These are phyloP conservation scores for Choloepus didactylus DNA, from an alignment of 2,797 vertebrate species.

Conservation along the genomic window DNA sequence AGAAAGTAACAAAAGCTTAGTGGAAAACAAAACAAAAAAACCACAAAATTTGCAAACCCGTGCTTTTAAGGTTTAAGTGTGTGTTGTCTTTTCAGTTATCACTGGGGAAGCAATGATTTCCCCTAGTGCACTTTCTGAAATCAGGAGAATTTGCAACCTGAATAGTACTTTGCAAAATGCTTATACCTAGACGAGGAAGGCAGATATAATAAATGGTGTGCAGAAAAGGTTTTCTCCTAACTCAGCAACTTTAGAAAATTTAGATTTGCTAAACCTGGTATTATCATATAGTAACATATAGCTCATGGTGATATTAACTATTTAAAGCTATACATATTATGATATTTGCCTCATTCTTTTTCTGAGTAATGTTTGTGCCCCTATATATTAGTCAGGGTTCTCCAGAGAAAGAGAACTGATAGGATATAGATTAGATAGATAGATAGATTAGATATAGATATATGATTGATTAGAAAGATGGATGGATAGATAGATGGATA, in stretches of 20 bases:
- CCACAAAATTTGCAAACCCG: not conserved
- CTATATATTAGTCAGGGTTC: too few relatives aligned
- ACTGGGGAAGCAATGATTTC: slow-evolving; percentile 36
- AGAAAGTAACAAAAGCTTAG: slow-evolving; percentile 55
- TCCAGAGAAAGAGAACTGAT: too few relatives aligned
- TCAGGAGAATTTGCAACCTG: slow-evolving; percentile 43
- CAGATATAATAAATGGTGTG: not conserved
- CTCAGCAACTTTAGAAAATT: slow-evolving; percentile 19
- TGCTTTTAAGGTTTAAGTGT: not conserved
- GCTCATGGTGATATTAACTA: slow-evolving; percentile 19
- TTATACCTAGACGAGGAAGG: slow-evolving; percentile 21
- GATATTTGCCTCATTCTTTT: not conserved
- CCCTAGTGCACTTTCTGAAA: not conserved
- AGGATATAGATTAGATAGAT: too few relatives aligned
- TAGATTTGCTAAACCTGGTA: slow-evolving; percentile 53
- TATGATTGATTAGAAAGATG: too few relatives aligned
- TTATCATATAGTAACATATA: slow-evolving; percentile 2
- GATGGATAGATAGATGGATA: too few relatives aligned
- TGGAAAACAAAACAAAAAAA: not conserved
- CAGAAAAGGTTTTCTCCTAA: not conserved
- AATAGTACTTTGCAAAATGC: not conserved
- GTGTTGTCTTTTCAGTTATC: slow-evolving; percentile 23
- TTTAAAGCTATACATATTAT: not conserved
- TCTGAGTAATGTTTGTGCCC: too few relatives aligned
- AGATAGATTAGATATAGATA: too few relatives aligned